phyloP scores from a whole-genome alignment of 2,888 invertebrate genomes.

The Mythimna impura region DNA sequence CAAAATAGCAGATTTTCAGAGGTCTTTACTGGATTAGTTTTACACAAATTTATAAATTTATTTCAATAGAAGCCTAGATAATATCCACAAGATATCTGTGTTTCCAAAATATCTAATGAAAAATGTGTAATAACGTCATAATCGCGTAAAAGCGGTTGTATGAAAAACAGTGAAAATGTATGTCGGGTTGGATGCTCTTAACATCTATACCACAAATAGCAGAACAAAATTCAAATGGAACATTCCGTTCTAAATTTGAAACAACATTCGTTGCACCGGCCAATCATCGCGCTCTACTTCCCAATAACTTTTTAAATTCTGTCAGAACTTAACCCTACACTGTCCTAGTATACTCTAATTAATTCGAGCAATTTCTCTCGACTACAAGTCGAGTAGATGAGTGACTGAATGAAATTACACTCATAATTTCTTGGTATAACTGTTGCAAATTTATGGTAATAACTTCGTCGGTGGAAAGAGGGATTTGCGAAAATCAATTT shows the following conservation, averaged over 20 bases:
- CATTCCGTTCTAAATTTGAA: neutral
- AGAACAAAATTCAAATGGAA: neutral
- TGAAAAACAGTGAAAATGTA: too few species aligned
- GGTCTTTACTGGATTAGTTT: too few species aligned
- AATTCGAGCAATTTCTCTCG: conserved; percentile 64
- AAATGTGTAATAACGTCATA: too few species aligned
- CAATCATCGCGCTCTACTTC: conserved; percentile 16
- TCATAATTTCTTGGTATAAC: conserved; percentile 85
- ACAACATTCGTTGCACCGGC: conserved; percentile 2
- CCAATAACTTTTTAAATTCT: conserved; percentile 10
- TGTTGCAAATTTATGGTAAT: conserved; percentile 87
- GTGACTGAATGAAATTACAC: conserved; percentile 82
- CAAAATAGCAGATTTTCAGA: too few species aligned
- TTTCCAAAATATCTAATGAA: too few species aligned
- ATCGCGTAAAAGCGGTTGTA: too few species aligned
- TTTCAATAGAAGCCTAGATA: too few species aligned
- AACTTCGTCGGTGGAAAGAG: conserved; percentile 76
- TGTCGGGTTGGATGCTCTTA: neutral
- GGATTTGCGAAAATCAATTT: conserved; percentile 87
- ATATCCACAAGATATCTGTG: too few species aligned
- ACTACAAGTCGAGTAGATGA: conserved; percentile 65
- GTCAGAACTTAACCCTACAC: conserved; percentile 18
- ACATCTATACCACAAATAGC: conserved; percentile 6
- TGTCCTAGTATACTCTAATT: conserved; percentile 64
- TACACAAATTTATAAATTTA: too few species aligned